phyloP scores from a whole-genome alignment of 2,888 invertebrate species.

The Ormyrus pomaceus region DNA sequence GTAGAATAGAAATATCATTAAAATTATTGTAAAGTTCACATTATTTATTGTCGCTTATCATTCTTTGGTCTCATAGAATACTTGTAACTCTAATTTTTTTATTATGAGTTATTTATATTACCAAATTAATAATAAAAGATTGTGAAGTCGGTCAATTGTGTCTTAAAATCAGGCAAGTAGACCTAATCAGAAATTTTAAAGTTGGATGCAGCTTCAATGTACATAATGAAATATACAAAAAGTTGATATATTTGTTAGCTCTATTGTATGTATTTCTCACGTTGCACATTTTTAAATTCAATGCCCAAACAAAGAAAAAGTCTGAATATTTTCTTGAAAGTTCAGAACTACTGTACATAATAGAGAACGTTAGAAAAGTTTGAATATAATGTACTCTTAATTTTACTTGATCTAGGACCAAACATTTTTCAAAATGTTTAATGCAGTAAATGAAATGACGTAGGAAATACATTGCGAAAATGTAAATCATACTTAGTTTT shows the following conservation, averaged over 20 bases:
- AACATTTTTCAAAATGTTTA: constrained; percentile 25
- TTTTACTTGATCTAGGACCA: constrained; percentile 43
- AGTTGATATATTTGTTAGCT: constrained; percentile 60
- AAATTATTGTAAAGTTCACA: constrained; percentile 43
- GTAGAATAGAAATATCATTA: constrained; percentile 35
- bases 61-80: constrained; percentile 44
- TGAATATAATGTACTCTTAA: constrained; percentile 31
- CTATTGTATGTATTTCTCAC: constrained; percentile 53
- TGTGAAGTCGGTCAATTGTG: constrained; percentile 40
- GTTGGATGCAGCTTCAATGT: constrained; percentile 53
- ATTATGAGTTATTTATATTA: constrained; percentile 1
- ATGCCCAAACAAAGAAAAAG: constrained; percentile 44
- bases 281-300: constrained; percentile 54
- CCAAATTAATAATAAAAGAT: constrained; percentile 35
- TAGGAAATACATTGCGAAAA: constrained; percentile 25
- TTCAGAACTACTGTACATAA: constrained; percentile 51
- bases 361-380: constrained; percentile 16
- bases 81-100: constrained; percentile 40
- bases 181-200: constrained; percentile 55
- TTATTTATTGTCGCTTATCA: constrained; percentile 41
- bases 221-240: constrained; percentile 61
- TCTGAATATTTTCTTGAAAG: constrained; percentile 45
- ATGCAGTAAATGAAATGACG: constrained; percentile 13
- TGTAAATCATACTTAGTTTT: constrained; percentile 29
- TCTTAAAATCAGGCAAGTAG: constrained; percentile 23